Conservation (phyloP, 1,140 invertebrate genomes). For the Zaprionus gabonicus region DNA sequence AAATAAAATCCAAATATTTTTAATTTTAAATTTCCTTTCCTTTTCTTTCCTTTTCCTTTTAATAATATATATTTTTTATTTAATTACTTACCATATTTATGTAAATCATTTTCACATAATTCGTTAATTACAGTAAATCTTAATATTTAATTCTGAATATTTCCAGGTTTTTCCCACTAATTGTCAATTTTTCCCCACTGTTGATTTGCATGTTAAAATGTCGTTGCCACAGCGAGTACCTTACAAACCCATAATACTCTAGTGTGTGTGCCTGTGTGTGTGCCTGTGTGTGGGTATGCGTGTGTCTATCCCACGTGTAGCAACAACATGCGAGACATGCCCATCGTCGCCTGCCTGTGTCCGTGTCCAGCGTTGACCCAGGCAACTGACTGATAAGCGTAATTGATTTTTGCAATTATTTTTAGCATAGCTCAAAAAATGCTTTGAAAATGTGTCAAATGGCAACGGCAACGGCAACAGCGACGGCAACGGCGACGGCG, state of each 20-base stretch:
- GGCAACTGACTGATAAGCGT: slow-evolving; percentile 68
- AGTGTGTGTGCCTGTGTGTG: slow-evolving; percentile 29
- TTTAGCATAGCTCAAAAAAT: slow-evolving; percentile 75
- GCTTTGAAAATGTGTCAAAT: slow-evolving; percentile 78
- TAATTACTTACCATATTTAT: too few species aligned
- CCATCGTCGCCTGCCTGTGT: slow-evolving; percentile 15
- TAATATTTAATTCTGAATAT: too few species aligned
- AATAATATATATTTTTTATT: too few species aligned
- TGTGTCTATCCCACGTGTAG: slow-evolving; percentile 50
- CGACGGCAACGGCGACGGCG: slow-evolving; percentile 20
- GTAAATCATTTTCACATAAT: too few species aligned
- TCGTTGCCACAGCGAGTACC: slow-evolving; percentile 6
- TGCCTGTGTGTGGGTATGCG: slow-evolving; percentile 38
- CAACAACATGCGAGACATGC: slow-evolving; percentile 44
- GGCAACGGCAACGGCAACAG: slow-evolving; percentile 31
- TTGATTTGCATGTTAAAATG: slow-evolving; percentile 29
- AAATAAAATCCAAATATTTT: too few species aligned
- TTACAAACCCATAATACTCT: slow-evolving; percentile 2
- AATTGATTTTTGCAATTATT: slow-evolving; percentile 83
- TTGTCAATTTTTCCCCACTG: slow-evolving; percentile 30
- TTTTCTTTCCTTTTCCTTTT: too few species aligned
- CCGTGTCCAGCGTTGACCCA: slow-evolving; percentile 54
- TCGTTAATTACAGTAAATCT: too few species aligned
- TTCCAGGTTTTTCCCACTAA: background rate
- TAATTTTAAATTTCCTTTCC: too few species aligned